Conservation (phyloP, 2,113 vertebrate species). For the Osmerus eperlanus region DNA sequence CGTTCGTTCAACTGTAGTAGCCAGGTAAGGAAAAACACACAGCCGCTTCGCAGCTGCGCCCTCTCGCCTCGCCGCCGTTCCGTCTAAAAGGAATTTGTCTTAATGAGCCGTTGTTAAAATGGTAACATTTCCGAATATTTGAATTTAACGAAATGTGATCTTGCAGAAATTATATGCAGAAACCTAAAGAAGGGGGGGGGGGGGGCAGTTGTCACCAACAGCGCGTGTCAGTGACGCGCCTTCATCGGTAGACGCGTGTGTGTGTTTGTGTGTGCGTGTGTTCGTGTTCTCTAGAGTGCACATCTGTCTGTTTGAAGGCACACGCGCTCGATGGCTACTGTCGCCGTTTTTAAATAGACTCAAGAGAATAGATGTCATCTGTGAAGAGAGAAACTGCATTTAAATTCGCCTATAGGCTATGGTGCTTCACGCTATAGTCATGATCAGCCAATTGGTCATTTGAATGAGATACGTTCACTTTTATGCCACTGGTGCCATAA, state of each 20-base stretch:
- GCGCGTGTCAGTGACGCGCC: conserved; percentile 9
- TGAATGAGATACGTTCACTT: no score
- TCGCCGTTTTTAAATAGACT: no score
- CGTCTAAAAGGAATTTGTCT: background rate
- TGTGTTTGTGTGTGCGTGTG: conserved; percentile 3
- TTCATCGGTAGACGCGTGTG: background rate
- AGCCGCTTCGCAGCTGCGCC: background rate
- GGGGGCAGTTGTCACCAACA: background rate
- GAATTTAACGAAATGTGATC: no score
- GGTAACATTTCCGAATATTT: background rate
- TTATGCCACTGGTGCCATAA: no score
- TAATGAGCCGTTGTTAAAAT: background rate
- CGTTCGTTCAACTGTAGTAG: background rate
- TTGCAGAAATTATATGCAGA: no score
- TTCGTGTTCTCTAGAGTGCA: background rate
- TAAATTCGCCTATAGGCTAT: no score
- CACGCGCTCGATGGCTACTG: no score
- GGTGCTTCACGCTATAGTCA: no score
- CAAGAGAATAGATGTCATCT: no score
- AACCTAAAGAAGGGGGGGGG: background rate
- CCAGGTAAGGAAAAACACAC: conserved; percentile 40
- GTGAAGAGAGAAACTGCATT: no score
- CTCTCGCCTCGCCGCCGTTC: background rate
- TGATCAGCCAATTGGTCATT: no score
- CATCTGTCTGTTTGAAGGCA: no score